phyloP scores from a whole-genome alignment of 2,113 vertebrate genomes.

The Poeciliopsis turrubarensis region DNA sequence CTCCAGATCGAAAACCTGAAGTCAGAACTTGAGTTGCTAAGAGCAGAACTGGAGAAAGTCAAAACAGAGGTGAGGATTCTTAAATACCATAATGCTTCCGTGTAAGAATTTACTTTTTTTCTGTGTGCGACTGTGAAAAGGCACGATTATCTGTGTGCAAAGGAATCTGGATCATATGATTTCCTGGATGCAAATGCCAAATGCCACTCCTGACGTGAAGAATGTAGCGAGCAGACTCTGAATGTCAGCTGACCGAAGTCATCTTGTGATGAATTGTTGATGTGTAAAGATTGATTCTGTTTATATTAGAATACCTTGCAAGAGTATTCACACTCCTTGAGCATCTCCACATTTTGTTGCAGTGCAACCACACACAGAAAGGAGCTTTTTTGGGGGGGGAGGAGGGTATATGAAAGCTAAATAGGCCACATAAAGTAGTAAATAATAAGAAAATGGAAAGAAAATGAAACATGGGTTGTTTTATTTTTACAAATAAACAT shows the following conservation, averaged over 20 bases:
- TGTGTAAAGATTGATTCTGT: neutral
- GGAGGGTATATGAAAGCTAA: too few species aligned
- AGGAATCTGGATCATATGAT: slow-evolving; percentile 60
- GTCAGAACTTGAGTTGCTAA: slow-evolving; percentile 86
- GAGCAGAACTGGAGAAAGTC: slow-evolving; percentile 89
- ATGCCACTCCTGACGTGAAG: slow-evolving; percentile 46
- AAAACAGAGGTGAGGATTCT: slow-evolving; percentile 85
- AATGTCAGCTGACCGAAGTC: slow-evolving; percentile 25
- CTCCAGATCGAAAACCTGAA: slow-evolving; percentile 89
- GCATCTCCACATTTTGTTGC: neutral
- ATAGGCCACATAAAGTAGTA: too few species aligned
- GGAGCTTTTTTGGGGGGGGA: neutral
- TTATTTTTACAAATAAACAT: neutral
- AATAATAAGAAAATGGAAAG: too few species aligned
- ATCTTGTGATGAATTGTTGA: neutral
- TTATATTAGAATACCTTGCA: neutral
- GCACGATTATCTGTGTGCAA: slow-evolving; percentile 28
- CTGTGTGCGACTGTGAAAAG: neutral
- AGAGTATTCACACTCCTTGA: neutral
- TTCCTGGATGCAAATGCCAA: slow-evolving; percentile 51
- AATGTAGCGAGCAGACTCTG: slow-evolving; percentile 65
- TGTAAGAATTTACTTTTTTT: neutral
- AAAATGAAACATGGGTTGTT: too few species aligned
- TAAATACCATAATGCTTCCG: neutral
- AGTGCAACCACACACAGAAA: neutral